Percentiles rank a stretch among this genome's conserved stretches.
Conservation (phyloP, 2,888 invertebrate genomes). For the Nomada fucata region DNA sequence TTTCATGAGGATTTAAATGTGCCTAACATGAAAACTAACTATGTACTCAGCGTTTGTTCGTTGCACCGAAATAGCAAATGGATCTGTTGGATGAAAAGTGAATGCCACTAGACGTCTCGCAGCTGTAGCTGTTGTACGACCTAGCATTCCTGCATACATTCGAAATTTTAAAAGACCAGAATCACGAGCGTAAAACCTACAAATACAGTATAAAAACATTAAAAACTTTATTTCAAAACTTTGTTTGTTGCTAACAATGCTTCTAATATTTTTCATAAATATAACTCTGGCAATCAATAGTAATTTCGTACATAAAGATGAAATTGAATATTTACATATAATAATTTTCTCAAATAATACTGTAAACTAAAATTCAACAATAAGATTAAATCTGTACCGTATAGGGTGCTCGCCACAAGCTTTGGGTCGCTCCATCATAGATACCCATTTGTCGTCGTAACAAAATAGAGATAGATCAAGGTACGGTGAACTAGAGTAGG, state of each 20-base stretch:
- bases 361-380: background rate
- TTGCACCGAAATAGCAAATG: slow-evolving; percentile 97
- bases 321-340: background rate
- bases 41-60: slow-evolving; percentile 96
- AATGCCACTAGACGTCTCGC: slow-evolving; percentile 95
- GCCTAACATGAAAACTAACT: slow-evolving; percentile 96
- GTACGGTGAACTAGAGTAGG: slow-evolving; percentile 96
- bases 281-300: background rate
- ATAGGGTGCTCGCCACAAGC: slow-evolving; percentile 97
- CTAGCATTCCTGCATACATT: slow-evolving; percentile 89
- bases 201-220: slow-evolving; percentile 35
- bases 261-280: background rate
- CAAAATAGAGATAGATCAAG: slow-evolving; percentile 95
- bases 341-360: background rate
- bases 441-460: slow-evolving; percentile 98
- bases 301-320: background rate
- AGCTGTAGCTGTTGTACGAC: slow-evolving; percentile 88
- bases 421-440: slow-evolving; percentile 97
- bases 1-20: slow-evolving; percentile 80
- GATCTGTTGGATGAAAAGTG: slow-evolving; percentile 98
- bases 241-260: background rate
- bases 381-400: slow-evolving; percentile 85
- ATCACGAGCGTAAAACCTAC: slow-evolving; percentile 94
- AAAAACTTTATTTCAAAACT: background rate
- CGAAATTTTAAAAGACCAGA: slow-evolving; percentile 91